Conservation (phyloP, 1,140 invertebrate genomes). For the Delia radicum region DNA sequence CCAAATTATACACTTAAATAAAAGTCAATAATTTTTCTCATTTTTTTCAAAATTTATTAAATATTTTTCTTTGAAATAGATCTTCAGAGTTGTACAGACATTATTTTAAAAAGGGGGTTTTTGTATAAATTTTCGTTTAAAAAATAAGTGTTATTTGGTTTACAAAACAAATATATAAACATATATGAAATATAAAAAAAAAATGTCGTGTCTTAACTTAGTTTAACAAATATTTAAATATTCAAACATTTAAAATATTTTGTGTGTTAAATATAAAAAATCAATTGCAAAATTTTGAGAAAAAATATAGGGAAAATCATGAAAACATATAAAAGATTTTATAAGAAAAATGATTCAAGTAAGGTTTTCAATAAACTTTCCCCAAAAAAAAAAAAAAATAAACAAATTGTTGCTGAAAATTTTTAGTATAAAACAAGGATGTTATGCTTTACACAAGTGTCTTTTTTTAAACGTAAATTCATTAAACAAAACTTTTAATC, state of each 20-base stretch:
- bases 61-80: neutral
- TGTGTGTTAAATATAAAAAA: neutral
- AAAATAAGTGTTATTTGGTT: neutral
- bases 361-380: conserved; percentile 8
- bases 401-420: neutral
- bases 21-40: neutral
- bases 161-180: neutral
- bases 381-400: neutral
- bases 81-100: neutral
- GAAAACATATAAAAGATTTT: neutral
- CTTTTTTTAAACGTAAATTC: neutral
- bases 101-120: neutral
- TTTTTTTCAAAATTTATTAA: neutral
- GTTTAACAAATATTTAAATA: neutral
- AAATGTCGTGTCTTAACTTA: neutral
- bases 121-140: neutral
- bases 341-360: conserved; percentile 1
- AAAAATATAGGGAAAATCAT: neutral
- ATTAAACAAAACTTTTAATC: neutral
- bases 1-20: no score
- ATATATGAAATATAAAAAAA: neutral
- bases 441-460: conserved; percentile 5
- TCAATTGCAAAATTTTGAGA: neutral
- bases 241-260: neutral
- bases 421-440: neutral